Evolutionary conservation across 2,797 vertebrate species (phyloP).

Genomic region (Stomatorhinus walkeri): DNA sequence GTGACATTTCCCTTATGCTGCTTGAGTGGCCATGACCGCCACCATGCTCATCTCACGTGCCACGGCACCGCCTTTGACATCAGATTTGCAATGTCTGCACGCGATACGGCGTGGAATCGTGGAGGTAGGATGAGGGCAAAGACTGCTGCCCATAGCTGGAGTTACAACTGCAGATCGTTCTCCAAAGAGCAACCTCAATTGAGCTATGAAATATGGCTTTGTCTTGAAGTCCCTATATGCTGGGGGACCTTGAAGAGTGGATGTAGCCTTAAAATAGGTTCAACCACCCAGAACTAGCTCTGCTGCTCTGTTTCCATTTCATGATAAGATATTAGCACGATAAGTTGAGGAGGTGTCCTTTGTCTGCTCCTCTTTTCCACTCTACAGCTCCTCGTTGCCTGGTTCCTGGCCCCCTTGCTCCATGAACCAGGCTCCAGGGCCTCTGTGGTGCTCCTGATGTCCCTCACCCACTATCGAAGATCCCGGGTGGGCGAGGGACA

Average conservation of each 20-base stretch:
- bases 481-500: constrained; percentile 99
- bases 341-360: neutral
- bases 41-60: neutral
- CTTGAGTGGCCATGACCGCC: neutral
- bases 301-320: neutral
- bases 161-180: neutral
- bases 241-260: neutral
- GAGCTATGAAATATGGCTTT: neutral
- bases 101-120: neutral
- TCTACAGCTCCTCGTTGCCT: constrained; percentile 77
- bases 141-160: neutral
- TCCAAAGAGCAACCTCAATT: neutral
- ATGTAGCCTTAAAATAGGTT: neutral
- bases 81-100: neutral
- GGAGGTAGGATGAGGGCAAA: neutral
- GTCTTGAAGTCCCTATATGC: neutral
- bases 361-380: neutral
- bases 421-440: constrained; percentile 91
- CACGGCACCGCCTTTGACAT: neutral
- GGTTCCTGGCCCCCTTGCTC: constrained; percentile 78
- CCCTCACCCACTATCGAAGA: constrained; percentile 99
- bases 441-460: constrained; percentile 99
- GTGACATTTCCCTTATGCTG: neutral
- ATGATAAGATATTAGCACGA: neutral
- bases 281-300: neutral